Evolutionary conservation across 2,113 vertebrate species (phyloP), one percentile per base, ranked within the genome.

Genomic region (Xyliphius kryptos): DNA sequence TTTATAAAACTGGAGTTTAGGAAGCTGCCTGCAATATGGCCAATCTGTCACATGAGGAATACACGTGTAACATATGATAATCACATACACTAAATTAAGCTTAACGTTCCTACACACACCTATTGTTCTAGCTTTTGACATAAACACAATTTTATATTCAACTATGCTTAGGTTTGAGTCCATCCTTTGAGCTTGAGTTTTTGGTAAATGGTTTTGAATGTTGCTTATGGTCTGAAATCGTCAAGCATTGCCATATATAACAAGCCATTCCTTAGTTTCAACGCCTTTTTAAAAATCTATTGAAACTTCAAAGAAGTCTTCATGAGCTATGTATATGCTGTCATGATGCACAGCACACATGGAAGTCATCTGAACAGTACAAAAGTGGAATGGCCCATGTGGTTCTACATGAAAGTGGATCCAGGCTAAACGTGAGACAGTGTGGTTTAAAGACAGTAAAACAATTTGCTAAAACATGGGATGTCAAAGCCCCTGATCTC

Each of bases 241-340:
- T 54, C 48, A 63, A 36, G 55, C 53, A 67, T 53, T 59, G 51
- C 36, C 50, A 63, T 21, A 56, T 57, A 54, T 41, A 56, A 54
- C 54, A 60, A 20, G 14, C 63, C 19, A 51, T 69, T 60, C 68
- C 69, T 68, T 53, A 67, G 43, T 54, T 71, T 56, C 21, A 46
- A 56, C 69, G 60, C 43, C 58, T 55, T 44, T 36, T 40, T 51
- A 69, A 22, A 65, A 49, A 56, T 40, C 15, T 52, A 43, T 43
- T 63, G 63, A 68, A 75, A 62, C 66, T 76, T 76, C 68, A 75
- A 73, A 79, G 75, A 19, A 32, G 47, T 67, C 40, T 56, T 67
- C 46, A 48, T 55, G 43, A 51, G 49, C 56, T 61, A 43, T 56
- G 68, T 49, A 41, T 63, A 57, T 60, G 62, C 63, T 74, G 69